phyloP scores from a whole-genome alignment of 2,888 invertebrate species.

The Adineta ricciae region DNA sequence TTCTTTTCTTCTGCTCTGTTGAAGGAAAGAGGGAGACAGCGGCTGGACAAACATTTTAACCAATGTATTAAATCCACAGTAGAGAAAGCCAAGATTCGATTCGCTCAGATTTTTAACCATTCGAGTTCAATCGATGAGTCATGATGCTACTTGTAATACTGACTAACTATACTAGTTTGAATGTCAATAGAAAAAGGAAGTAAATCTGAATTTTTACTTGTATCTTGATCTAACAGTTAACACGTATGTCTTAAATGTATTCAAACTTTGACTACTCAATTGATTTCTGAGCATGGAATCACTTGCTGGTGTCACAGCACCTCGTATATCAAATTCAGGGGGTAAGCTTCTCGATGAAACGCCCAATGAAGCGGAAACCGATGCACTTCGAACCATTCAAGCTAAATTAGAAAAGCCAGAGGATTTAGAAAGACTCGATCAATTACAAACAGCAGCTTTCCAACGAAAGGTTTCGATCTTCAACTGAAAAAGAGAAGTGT shows the following conservation, averaged over 20 bases:
- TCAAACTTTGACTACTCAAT: too few relatives aligned
- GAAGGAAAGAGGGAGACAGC: too few relatives aligned
- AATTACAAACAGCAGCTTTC: constrained; percentile 19
- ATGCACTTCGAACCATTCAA: constrained; percentile 28
- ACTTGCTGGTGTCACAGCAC: background rate
- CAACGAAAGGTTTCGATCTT: constrained; percentile 25
- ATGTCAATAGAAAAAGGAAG: too few relatives aligned
- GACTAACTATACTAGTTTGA: too few relatives aligned
- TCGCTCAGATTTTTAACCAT: too few relatives aligned
- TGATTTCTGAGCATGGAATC: background rate
- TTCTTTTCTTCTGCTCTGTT: too few relatives aligned
- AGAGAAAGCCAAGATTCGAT: too few relatives aligned
- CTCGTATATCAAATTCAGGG: background rate
- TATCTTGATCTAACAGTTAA: too few relatives aligned
- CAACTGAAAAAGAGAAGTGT: background rate
- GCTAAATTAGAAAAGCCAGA: constrained; percentile 29
- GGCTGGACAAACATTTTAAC: background rate
- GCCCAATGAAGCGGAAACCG: constrained; percentile 27
- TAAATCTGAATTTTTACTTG: too few relatives aligned
- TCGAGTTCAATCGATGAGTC: too few relatives aligned
- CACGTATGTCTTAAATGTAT: too few relatives aligned
- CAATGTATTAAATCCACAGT: background rate
- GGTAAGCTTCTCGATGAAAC: background rate
- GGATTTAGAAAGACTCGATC: constrained; percentile 32
- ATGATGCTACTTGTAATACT: too few relatives aligned